Base-by-base conservation (phyloP, 2,888 invertebrate genomes). In the Andrena bicolor region DNA sequence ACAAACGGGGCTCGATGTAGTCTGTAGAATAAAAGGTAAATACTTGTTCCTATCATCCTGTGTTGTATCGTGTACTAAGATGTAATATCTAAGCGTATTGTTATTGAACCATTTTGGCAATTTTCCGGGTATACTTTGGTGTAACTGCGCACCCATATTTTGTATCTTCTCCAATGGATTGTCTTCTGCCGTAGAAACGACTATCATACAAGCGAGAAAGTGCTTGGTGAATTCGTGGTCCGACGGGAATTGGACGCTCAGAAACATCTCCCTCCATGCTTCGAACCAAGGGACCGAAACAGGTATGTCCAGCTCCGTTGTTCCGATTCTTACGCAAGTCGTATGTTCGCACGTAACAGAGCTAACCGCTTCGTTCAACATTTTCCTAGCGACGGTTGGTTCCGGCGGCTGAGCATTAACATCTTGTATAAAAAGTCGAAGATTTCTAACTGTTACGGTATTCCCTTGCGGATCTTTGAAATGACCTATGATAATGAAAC, bases 201-300 rank as follows among this genome's bases (percentile, higher is more conserved):
- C 96, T 89, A 98, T 95, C 90, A 98, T 96, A 93, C 98, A 98
- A 16, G 97, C 97, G 71, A 98, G 93, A 91, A 97, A 97, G 94
- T 98, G 98, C 91, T 97, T 97, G 0, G 98, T 97, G 92, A 98
- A 99, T 94, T 99, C 99, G 95, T 99, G 99, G 92, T 99, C 99
- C 4, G 97, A 97, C 23, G 98, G 97, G 93, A 97, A 97, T 92
- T 98, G 97, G 80, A 98, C 96, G 91, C 97, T 96, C 61, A 98
- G 95, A 94, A 99, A 99, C 35, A 97, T 97, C 90, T 98, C 98
- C 90, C 99, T 96, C 98, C 99, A 99, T 10, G 97, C 96, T 94
- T 99, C 99, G 95, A 98, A 99, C 99, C 99, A 99, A 16, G 98
- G 97, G 72, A 98, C 97, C 10, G 96, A 95, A 51, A 96, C 94